phyloP scores from a whole-genome alignment of 30 jellyfish, hydroid and myxozoan species.

The Aurelia sp. region DNA sequence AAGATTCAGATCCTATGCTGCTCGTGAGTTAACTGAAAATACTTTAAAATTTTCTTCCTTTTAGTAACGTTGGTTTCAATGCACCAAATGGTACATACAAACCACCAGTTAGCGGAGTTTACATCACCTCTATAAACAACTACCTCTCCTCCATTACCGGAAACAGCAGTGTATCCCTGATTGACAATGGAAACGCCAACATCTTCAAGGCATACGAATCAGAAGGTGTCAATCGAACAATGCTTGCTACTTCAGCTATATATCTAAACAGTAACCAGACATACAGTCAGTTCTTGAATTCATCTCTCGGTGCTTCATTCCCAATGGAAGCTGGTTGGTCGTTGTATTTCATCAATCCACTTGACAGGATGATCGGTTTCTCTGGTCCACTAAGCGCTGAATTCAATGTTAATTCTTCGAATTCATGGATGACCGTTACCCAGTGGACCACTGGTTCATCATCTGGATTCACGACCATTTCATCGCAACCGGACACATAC shows the following conservation, averaged over 20 bases:
- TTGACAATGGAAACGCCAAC: conserved; percentile 33
- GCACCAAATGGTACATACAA: conserved; percentile 77
- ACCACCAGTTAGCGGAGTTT: conserved; percentile 70
- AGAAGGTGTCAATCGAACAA: conserved; percentile 62
- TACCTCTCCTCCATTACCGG: conserved; percentile 68
- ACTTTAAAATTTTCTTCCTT: not conserved
- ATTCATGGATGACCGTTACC: conserved; percentile 54
- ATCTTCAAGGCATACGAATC: conserved; percentile 57
- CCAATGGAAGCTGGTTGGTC: conserved; percentile 75
- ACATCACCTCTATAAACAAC: conserved; percentile 73
- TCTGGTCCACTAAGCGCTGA: conserved; percentile 31
- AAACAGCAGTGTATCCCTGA: conserved; percentile 52
- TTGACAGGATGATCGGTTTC: conserved; percentile 36
- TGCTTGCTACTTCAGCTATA: conserved; percentile 61
- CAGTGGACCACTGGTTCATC: conserved; percentile 50
- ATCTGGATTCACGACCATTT: conserved; percentile 41
- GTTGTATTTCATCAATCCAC: conserved; percentile 59
- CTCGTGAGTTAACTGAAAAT: no score
- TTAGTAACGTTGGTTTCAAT: conserved; percentile 81
- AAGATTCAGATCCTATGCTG: no score
- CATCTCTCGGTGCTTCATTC: conserved; percentile 9
- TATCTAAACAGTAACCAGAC: conserved; percentile 19
- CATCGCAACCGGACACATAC: conserved; percentile 46
- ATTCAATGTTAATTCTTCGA: conserved; percentile 10
- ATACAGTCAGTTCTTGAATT: conserved; percentile 26